Evolutionary conservation across 2,797 vertebrate species (phyloP), one percentile per base, ranked within the genome.

Genomic region (Etheostoma perlongum): DNA sequence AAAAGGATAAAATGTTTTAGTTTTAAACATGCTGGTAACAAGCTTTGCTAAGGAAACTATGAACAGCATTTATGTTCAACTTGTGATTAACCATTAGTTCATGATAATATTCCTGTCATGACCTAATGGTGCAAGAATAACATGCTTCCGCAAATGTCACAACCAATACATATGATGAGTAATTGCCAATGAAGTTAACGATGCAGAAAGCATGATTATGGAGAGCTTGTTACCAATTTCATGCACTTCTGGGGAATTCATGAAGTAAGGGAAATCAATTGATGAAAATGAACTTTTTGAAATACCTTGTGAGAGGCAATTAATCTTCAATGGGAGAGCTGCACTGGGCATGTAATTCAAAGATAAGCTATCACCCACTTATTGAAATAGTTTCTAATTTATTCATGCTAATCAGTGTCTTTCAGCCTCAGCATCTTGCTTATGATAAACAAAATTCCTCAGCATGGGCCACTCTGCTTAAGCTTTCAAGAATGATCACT

Each of bases 261-360:
- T 76, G 85, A 92, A 90, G 90, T 91, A 90, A 74, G 74, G 83
- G 79, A 90, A 93, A 92, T 91, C 86, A 85, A 92, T 91, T 93
- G 89, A 92, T 91, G 88, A 90, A 90, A 89, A 93, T 90, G 82
- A 91, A 93, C 88, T 92, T 93, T 93, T 92, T 49, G 19, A 88
- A 92, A 93, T 88, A 93, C 88, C 90, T 91, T 80, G 78, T 82
- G 89, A 88, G 85, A 90, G 85, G 89, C 86, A 89, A 93, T 94
- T 90, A 89, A 91, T 94, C 92, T 90, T 88, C 79, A 91, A 84
- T 85, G 80, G 83, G 80, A 87, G 85, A 78, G 82, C 84, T 82
- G 88, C 81, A 80, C 78, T 85, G 87, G 86, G 83, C 87, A 90
- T 93, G 89, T 86, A 90, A 92, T 93, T 89, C 90, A 90, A 89